Base-by-base conservation (phyloP, 2,113 vertebrate species). In the Phainopepla nitens region DNA sequence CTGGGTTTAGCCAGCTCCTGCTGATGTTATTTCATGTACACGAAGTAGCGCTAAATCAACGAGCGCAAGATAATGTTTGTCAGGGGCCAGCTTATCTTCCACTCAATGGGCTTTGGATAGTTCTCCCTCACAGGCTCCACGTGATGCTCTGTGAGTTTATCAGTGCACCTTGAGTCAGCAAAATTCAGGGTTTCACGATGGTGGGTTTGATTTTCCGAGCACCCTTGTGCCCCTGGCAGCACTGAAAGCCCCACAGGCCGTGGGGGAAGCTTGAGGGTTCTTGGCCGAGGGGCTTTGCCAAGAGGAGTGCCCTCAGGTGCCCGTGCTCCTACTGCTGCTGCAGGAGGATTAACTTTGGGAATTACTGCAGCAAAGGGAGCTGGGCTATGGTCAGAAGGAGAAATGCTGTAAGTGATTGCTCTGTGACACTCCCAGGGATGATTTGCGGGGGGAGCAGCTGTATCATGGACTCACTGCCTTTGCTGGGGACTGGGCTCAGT, bases 11-110 rank as follows among this genome's bases (percentile, higher is more conserved):
- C 86, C 94, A 94, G 91, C 68, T 60, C 65, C 75, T 65, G 72
- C 53, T 94, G 96, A 96, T 91, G 90, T 95, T 97, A 94, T 92
- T 93, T 87, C 93, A 65, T 73, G 78, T 75, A 94, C 87, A 89
- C 0, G 3, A 92, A 93, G 93, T 49, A 58, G 65, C 2, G 2
- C 83, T 94, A 82, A 92, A 89, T 87, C 92, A 81, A n/a, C 72
- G n/a, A 71, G n/a, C 2, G 7, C 35, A 36, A 90, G 97, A 97
- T 94, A 97, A 87, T 54, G 71, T 83, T 95, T 81, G 75, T 79
- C 71, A 84, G 78, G 50, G 78, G 56, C 76, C 87, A 84, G 79
- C 94, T 90, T 98, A 96, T 97, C 97, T 96, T 70, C 82, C 79
- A 83, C 87, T 73, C 82, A 91, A 60, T 94, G 93, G 94, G 60